Percentiles rank a stretch among this genome's conserved stretches.
Conservation (phyloP, 2,888 invertebrate species). For the Drosophila rellima region DNA sequence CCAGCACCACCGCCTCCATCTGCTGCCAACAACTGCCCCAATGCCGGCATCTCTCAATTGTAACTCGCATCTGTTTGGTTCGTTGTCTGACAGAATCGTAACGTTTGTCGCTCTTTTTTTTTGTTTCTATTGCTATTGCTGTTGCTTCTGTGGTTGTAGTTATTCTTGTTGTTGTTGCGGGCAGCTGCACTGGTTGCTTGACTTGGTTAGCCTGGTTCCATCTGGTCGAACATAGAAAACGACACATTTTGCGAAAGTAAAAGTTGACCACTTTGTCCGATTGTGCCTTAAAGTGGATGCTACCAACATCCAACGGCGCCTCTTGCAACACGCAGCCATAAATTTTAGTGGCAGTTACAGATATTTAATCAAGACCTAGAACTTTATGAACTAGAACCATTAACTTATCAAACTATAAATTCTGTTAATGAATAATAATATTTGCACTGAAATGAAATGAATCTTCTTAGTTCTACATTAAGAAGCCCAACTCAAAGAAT, state of each 20-base stretch:
- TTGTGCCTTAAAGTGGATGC: constrained; percentile 37
- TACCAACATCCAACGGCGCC: constrained; percentile 6
- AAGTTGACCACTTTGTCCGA: constrained; percentile 58
- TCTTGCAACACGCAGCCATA: constrained; percentile 19
- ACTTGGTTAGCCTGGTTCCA: constrained; percentile 65
- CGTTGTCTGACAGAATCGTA: constrained; percentile 74
- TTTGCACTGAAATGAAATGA: too few relatives aligned
- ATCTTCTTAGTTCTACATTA: too few relatives aligned
- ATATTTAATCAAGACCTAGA: constrained; percentile 8
- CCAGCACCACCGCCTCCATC: constrained; percentile 31
- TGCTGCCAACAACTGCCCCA: constrained; percentile 23
- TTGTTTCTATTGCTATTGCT: constrained; percentile 19
- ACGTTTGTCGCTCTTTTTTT: constrained; percentile 50
- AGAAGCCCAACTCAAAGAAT: too few relatives aligned
- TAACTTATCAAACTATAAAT: not conserved
- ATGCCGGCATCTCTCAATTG: constrained; percentile 56
- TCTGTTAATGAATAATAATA: not conserved
- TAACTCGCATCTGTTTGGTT: constrained; percentile 59
- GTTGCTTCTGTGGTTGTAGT: constrained; percentile 5
- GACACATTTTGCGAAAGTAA: constrained; percentile 72
- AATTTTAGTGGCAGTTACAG: not conserved
- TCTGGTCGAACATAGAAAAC: constrained; percentile 75
- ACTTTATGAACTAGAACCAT: constrained; percentile 3
- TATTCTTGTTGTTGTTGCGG: constrained; percentile 45
- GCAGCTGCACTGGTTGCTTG: constrained; percentile 63